These are phyloP conservation scores for Anthoptus insignis DNA, from an alignment of 2,888 invertebrate genomes.

Conservation along the genomic window DNA sequence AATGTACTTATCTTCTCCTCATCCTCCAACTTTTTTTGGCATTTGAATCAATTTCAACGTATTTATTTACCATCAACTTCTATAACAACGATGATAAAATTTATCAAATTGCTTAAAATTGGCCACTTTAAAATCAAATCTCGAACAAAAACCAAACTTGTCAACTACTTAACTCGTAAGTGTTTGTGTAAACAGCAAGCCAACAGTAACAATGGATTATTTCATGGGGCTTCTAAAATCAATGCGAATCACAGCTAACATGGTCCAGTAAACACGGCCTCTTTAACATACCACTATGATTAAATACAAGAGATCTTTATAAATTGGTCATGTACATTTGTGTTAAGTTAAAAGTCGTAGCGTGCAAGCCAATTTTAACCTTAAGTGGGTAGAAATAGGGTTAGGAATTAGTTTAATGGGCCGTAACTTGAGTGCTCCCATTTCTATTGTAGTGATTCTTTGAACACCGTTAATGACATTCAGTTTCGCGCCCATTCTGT, in stretches of 20 bases:
- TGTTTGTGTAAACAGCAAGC: conserved; percentile 82
- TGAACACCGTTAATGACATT: conserved; percentile 61
- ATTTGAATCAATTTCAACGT: too few relatives aligned
- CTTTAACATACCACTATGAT: conserved; percentile 41
- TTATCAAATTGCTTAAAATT: conserved; percentile 7
- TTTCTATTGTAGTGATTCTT: conserved; percentile 68
- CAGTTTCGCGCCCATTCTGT: conserved; percentile 52
- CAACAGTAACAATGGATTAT: conserved; percentile 77
- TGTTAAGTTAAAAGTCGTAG: conserved; percentile 49
- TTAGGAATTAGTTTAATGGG: conserved; percentile 38
- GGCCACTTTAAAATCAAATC: conserved; percentile 21
- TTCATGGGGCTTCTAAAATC: conserved; percentile 80
- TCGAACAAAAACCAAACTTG: conserved; percentile 54
- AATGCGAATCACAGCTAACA: conserved; percentile 68
- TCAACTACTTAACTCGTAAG: conserved; percentile 82
- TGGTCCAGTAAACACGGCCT: conserved; percentile 54
- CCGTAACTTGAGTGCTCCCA: conserved; percentile 46
- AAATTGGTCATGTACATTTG: conserved; percentile 50
- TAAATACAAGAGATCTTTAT: conserved; percentile 45
- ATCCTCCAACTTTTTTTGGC: too few relatives aligned
- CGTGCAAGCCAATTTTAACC: conserved; percentile 53
- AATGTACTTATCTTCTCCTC: too few relatives aligned
- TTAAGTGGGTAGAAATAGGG: conserved; percentile 45
- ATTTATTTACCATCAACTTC: too few relatives aligned
- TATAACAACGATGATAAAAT: too few relatives aligned